Evolutionary conservation across 2,888 invertebrate species (phyloP).

Genomic region (Melanargia galathea): DNA sequence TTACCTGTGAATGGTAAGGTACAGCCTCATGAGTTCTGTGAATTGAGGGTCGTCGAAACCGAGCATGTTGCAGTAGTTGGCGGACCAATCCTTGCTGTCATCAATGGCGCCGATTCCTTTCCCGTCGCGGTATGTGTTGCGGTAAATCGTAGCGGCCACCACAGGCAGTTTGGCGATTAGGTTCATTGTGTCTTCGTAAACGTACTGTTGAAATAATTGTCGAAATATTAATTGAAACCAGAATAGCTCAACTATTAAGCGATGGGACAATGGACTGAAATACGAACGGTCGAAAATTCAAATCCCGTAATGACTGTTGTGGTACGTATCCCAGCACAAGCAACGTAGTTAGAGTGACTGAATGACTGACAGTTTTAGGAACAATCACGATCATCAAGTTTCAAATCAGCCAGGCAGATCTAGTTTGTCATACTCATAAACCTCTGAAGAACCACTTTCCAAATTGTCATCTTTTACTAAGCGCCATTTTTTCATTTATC

Average conservation of each 20-base stretch:
- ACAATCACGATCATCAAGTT: too few species aligned
- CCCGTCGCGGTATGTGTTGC: slow-evolving; percentile 92
- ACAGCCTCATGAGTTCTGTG: slow-evolving; percentile 95
- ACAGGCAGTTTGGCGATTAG: slow-evolving; percentile 97
- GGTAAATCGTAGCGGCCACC: slow-evolving; percentile 96
- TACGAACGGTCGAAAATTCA: too few species aligned
- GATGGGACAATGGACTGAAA: not conserved
- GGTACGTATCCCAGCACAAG: too few species aligned
- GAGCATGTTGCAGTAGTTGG: slow-evolving; percentile 95
- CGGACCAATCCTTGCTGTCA: slow-evolving; percentile 94
- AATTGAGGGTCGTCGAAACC: slow-evolving; percentile 93
- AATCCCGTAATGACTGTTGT: too few species aligned
- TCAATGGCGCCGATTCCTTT: slow-evolving; percentile 95
- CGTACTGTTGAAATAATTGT: slow-evolving; percentile 69
- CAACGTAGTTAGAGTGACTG: too few species aligned
- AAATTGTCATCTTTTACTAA: too few species aligned
- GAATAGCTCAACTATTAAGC: not conserved
- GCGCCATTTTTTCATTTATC: too few species aligned
- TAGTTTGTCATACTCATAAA: not conserved
- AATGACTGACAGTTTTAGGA: too few species aligned
- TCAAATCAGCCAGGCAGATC: not conserved
- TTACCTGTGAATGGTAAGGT: slow-evolving; percentile 93
- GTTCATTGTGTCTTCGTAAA: slow-evolving; percentile 97
- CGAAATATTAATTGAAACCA: not conserved
- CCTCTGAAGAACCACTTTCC: too few species aligned